Evolutionary conservation across 2,888 invertebrate genomes (phyloP), one percentile per base, ranked within the genome.

Genomic region (Pristionchus fissidentatus): DNA sequence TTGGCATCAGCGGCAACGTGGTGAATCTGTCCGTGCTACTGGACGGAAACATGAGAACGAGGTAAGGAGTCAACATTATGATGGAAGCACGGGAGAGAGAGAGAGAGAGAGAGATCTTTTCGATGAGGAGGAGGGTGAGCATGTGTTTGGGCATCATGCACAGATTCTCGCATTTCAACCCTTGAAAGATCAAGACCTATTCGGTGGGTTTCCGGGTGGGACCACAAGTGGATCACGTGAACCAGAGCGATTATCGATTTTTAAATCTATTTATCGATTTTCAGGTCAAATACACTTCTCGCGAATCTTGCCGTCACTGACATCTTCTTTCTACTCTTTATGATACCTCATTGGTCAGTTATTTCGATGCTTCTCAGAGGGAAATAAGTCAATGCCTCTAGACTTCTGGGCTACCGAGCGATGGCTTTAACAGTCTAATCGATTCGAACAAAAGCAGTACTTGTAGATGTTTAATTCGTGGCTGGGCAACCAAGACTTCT

Each of bases 241-340:
- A 55, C 4, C 7, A 32, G 13, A 15, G 10, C 32, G 29, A 35
- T 7, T 10, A 26, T 32, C 38, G 41, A 19, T 41, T 79, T 19
- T 26, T 22, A 15, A 52, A 22, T 46, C 0, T 73, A n/a, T n/a
- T 19, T 80, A 66, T 73, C 13, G 3, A 3, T 32, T 75, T 87
- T 70, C 85, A 90, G 91, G 55, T 90, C 91, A 1, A 91, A 92
- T 81, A 85, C 88, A 22, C 86, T 91, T 26, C 85, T 91, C n/a
- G 89, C 90, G 2, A 88, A 88, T 57, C 85, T 91, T 10, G 91
- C 91, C 0, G 85, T 92, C 10, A 89, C 90, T 43, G 91, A 91
- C 84, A 90, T 92, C 13, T 86, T 91, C 83, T 92, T 92, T 84
- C 84, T 91, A 15, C 84, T 91, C 29, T 86, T 88, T 46, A 89